These are phyloP conservation scores for Ispidina lecontei DNA, from an alignment of 2,797 vertebrate genomes.

Conservation along the genomic window DNA sequence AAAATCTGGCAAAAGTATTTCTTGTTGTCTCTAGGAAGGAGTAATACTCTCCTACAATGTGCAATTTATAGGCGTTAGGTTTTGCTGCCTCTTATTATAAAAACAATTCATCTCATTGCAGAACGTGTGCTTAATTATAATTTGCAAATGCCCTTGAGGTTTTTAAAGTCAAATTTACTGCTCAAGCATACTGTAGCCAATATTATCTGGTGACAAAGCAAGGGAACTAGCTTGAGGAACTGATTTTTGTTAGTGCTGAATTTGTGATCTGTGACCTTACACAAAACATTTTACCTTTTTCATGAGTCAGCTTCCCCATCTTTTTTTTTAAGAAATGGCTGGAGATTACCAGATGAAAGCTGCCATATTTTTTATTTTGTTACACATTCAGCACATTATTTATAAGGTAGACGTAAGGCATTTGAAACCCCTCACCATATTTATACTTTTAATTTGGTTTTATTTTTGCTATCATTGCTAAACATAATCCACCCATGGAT, in stretches of 20 bases:
- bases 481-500: neutral
- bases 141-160: slow-evolving; percentile 40
- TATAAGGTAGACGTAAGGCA: neutral
- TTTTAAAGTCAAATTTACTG: slow-evolving; percentile 53
- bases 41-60: neutral
- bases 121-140: slow-evolving; percentile 54
- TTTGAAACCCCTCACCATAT: slow-evolving; percentile 15
- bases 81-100: slow-evolving; percentile 49
- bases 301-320: slow-evolving; percentile 39
- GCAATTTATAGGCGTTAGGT: slow-evolving; percentile 23
- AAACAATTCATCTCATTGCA: slow-evolving; percentile 30
- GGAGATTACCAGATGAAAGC: neutral
- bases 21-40: slow-evolving; percentile 33
- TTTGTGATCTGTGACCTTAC: slow-evolving; percentile 32
- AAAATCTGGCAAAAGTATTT: slow-evolving; percentile 49
- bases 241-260: slow-evolving; percentile 1
- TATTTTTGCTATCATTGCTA: neutral
- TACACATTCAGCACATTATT: neutral
- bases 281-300: neutral
- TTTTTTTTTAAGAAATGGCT: neutral
- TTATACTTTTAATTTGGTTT: slow-evolving; percentile 8
- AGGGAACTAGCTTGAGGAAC: slow-evolving; percentile 33
- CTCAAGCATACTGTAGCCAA: neutral
- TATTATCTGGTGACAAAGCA: slow-evolving; percentile 35
- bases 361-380: slow-evolving; percentile 20